Percentiles rank a stretch among this genome's conserved stretches.
These are phyloP conservation scores for Pteropus alecto DNA, from an alignment of 2,113 vertebrate species.

Conservation along the genomic window DNA sequence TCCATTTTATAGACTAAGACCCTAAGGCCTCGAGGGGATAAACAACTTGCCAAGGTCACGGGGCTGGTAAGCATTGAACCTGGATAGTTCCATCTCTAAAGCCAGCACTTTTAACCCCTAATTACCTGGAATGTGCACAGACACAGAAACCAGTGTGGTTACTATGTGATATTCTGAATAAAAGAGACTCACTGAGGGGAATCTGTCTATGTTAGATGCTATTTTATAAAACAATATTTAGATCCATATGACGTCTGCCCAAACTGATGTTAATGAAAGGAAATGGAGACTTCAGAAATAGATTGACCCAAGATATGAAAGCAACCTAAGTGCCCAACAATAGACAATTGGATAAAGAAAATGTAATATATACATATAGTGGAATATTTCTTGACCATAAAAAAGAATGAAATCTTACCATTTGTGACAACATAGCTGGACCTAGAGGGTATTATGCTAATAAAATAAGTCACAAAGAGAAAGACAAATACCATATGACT, in stretches of 20 bases:
- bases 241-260: constrained; percentile 12
- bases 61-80: background rate
- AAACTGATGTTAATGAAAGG: constrained; percentile 11
- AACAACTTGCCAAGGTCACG: background rate
- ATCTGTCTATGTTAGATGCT: background rate
- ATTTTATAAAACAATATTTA: constrained; percentile 37
- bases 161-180: background rate
- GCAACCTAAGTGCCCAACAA: too few species aligned
- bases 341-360: too few species aligned
- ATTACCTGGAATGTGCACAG: background rate
- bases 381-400: too few species aligned
- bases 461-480: too few species aligned
- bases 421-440: too few species aligned
- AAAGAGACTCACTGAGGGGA: background rate
- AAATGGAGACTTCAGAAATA: constrained; percentile 42
- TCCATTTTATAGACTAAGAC: background rate
- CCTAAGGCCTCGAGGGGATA: background rate
- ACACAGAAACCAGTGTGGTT: background rate
- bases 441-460: too few species aligned
- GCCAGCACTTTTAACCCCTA: background rate
- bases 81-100: background rate
- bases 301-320: background rate
- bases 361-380: too few species aligned
- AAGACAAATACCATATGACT: too few species aligned
- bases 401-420: too few species aligned